These are phyloP conservation scores for Calameuta filiformis DNA, from an alignment of 2,888 invertebrate species.

Conservation along the genomic window DNA sequence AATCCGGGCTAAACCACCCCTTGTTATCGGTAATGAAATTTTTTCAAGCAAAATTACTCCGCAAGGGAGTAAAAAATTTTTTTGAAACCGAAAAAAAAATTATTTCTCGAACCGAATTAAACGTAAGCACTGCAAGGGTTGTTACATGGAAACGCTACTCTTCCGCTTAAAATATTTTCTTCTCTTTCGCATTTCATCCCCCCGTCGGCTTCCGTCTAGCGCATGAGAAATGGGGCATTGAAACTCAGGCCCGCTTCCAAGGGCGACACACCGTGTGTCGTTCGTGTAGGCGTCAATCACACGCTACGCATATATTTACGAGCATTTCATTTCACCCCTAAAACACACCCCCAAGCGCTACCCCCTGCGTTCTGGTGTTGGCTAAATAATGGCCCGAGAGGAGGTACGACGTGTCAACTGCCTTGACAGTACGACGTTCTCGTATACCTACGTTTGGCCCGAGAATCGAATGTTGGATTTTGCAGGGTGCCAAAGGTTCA, in stretches of 20 bases:
- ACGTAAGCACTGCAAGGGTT: neutral
- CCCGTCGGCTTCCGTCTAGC: neutral
- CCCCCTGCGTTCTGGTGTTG: constrained; percentile 55
- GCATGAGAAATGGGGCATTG: constrained; percentile 1
- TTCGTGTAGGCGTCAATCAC: constrained; percentile 66
- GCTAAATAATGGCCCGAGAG: constrained; percentile 63
- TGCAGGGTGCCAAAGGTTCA: neutral
- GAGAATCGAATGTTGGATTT: neutral
- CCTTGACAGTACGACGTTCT: constrained; percentile 56
- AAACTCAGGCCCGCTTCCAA: neutral
- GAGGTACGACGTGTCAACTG: constrained; percentile 62
- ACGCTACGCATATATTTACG: constrained; percentile 64
- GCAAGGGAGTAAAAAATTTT: neutral
- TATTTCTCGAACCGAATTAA: neutral
- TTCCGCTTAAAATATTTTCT: neutral
- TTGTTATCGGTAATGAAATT: neutral
- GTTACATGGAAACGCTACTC: neutral
- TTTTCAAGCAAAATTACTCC: neutral
- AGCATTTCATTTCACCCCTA: constrained; percentile 48
- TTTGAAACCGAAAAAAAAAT: neutral
- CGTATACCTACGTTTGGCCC: neutral
- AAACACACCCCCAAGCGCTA: constrained; percentile 55
- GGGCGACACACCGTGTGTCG: constrained; percentile 30
- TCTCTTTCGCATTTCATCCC: neutral
- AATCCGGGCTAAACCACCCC: neutral